These are phyloP conservation scores for Cryptoblepharus egeriae DNA, from an alignment of 2,797 vertebrate species.

Conservation along the genomic window DNA sequence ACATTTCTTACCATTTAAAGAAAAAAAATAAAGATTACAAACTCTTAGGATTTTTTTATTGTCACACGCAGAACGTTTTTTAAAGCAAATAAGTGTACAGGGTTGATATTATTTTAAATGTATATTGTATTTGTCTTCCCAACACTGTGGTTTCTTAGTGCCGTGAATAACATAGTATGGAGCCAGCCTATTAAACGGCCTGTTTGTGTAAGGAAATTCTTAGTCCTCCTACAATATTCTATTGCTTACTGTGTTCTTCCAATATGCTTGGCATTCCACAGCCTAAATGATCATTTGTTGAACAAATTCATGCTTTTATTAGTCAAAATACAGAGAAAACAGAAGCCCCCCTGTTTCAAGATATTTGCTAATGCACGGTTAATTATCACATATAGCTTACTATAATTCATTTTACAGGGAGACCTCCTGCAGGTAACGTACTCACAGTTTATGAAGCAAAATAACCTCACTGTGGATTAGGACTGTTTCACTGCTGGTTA, in stretches of 20 bases:
- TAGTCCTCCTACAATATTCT: slow-evolving; percentile 82
- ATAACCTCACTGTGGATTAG: slow-evolving; percentile 89
- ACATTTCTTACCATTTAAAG: slow-evolving; percentile 29
- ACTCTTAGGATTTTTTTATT: slow-evolving; percentile 70
- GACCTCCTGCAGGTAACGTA: slow-evolving; percentile 85
- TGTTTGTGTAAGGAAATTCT: slow-evolving; percentile 86
- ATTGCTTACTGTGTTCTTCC: slow-evolving; percentile 83
- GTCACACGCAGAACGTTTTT: slow-evolving; percentile 78
- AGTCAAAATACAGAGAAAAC: slow-evolving; percentile 86
- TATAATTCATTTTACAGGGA: slow-evolving; percentile 88
- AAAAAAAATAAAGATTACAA: slow-evolving; percentile 48
- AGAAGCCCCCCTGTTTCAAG: slow-evolving; percentile 84
- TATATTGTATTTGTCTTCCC: slow-evolving; percentile 86
- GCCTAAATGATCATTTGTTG: slow-evolving; percentile 88
- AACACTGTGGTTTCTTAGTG: slow-evolving; percentile 80
- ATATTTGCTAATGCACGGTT: slow-evolving; percentile 88
- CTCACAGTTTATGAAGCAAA: slow-evolving; percentile 89
- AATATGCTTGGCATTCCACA: slow-evolving; percentile 83
- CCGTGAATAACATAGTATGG: slow-evolving; percentile 82
- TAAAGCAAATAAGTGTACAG: slow-evolving; percentile 80
- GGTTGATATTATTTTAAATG: slow-evolving; percentile 84
- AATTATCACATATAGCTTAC: slow-evolving; percentile 89
- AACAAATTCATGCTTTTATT: slow-evolving; percentile 89
- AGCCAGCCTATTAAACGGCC: slow-evolving; percentile 84
- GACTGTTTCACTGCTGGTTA: slow-evolving; percentile 80